Base-by-base conservation (phyloP, 2,113 vertebrate species). In the Mirza zaza region DNA sequence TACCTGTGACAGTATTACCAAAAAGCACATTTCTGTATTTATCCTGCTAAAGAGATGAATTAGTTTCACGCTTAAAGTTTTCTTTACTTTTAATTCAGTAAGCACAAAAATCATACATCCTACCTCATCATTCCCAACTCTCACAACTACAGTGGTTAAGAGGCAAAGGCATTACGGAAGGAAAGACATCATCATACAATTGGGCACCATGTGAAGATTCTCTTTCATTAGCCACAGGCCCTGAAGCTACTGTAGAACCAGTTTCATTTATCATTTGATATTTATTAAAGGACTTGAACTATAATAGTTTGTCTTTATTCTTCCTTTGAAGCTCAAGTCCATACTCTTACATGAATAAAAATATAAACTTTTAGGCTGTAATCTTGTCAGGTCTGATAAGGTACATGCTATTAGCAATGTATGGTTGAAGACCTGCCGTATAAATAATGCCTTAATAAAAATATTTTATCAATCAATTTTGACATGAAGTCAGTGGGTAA, bases 21-120 rank as follows among this genome's bases (percentile, higher is more conserved):
- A 76, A 92, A 94, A 91, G 42, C 42, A 75, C 17, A 50, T 57
- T 81, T 90, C 87, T 90, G 21, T 95, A 89, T 92, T 87, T 92
- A 95, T 77, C 65, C 79, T 90, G 80, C 61, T 93, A 23, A 70
- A 88, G 20, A 90, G 61, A 79, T 36, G 45, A 80, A 84, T 57
- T 50, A 27, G 82, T 85, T 80, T 96, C 50, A 76, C 52, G 75
- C 70, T 82, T 81, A 81, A 93, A 57, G 57, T 68, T 75, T 75
- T 59, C 76, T 87, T 55, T 63, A 71, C 11, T 81, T 96, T 77
- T 87, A 70, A 55, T 71, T 80, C 65, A 79, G 23, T 34, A 34
- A 61, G 77, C 20, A 76, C 29, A 87, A 76, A 92, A 95, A 52
- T 27, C 59, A 90, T 34, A 63, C 20, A 65, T 39, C 8, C 29